These are phyloP conservation scores for Falco columbarius DNA, from an alignment of 2,797 vertebrate genomes.

Conservation along the genomic window DNA sequence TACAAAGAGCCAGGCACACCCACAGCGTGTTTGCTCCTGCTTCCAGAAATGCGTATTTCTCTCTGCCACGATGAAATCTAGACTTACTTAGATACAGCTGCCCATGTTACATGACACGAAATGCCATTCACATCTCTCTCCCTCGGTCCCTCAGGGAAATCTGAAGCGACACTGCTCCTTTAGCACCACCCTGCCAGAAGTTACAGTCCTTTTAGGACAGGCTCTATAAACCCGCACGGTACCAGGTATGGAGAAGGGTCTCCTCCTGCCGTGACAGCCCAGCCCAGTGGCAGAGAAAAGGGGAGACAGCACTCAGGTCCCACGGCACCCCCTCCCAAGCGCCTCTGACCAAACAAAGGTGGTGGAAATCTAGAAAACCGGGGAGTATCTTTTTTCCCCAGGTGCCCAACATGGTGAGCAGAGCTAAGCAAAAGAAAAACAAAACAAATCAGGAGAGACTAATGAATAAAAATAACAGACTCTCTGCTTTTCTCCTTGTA, in stretches of 20 bases:
- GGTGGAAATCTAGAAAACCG: background rate
- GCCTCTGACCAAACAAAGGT: background rate
- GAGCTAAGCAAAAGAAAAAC: constrained; percentile 9
- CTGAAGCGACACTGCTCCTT: background rate
- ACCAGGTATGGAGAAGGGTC: background rate
- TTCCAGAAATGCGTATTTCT: background rate
- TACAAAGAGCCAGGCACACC: background rate
- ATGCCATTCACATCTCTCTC: background rate
- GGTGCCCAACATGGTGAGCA: background rate
- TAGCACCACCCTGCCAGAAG: background rate
- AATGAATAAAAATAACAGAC: constrained; percentile 59
- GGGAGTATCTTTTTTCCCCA: background rate
- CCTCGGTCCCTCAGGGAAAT: background rate
- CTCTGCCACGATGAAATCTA: background rate
- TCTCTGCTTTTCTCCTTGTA: constrained; percentile 34
- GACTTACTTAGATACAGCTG: background rate
- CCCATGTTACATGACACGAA: background rate
- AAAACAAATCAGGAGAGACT: constrained; percentile 34
- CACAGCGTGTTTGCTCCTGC: background rate
- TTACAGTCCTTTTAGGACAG: background rate
- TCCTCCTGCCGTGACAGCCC: background rate
- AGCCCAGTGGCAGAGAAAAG: background rate
- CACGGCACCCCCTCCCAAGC: background rate
- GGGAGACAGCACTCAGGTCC: background rate
- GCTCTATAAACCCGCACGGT: background rate